Conservation (phyloP, 1,140 invertebrate genomes). For the Papilio machaon region DNA sequence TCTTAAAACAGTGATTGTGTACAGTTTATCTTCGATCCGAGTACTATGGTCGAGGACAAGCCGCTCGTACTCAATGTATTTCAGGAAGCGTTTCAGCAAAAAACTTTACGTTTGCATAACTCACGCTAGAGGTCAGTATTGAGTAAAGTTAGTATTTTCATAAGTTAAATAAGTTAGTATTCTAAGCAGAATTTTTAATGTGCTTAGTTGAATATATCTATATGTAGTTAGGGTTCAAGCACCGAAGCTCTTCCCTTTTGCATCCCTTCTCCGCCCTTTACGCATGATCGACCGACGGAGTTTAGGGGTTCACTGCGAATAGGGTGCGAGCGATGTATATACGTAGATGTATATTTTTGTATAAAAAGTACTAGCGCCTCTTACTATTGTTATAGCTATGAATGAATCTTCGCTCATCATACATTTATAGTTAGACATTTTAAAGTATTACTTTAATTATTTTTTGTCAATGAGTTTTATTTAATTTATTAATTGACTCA, state of each 20-base stretch:
- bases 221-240: constrained; percentile 68
- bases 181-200: constrained; percentile 25
- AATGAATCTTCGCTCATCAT: constrained; percentile 30
- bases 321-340: constrained; percentile 67
- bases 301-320: constrained; percentile 75
- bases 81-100: constrained; percentile 79
- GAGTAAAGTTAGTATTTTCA: constrained; percentile 40
- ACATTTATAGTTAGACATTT: neutral
- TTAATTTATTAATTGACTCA: neutral
- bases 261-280: constrained; percentile 81
- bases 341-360: constrained; percentile 38
- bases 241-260: constrained; percentile 74
- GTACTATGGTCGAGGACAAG: constrained; percentile 67
- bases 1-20: constrained; percentile 55
- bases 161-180: constrained; percentile 28
- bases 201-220: constrained; percentile 47
- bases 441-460: neutral
- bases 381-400: constrained; percentile 32
- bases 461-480: neutral
- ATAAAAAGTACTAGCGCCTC: constrained; percentile 16
- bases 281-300: constrained; percentile 80
- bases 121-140: constrained; percentile 81
- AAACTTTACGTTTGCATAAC: constrained; percentile 79
- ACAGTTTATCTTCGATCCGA: constrained; percentile 75
- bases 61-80: constrained; percentile 74